Conservation (phyloP, 1,140 invertebrate species). For the Drosophila teissieri region DNA sequence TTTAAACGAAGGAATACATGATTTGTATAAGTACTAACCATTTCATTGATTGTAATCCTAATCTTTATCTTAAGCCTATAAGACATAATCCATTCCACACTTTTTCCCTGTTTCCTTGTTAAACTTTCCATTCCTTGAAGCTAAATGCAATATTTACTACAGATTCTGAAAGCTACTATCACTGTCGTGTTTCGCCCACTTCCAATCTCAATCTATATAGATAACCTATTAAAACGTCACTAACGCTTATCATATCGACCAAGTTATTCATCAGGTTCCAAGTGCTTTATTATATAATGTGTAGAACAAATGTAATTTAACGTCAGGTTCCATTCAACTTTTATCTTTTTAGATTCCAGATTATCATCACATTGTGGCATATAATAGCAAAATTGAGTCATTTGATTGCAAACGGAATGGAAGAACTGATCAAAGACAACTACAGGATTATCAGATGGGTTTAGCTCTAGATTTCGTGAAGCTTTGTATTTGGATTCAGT, state of each 20-base stretch:
- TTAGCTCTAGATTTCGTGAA: neutral
- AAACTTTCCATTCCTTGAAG: no score
- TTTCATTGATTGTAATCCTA: no score
- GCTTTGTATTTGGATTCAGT: neutral
- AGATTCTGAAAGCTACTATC: no score
- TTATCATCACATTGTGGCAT: neutral
- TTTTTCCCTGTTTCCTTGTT: no score
- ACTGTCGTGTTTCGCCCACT: no score
- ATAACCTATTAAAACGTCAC: conserved; percentile 1
- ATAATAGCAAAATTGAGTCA: neutral
- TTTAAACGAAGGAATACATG: no score
- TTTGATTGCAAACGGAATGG: neutral
- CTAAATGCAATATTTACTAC: no score
- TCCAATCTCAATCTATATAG: neutral
- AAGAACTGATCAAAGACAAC: no score
- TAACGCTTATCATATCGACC: neutral
- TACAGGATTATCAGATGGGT: neutral
- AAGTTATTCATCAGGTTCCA: neutral
- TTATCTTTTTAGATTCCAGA: neutral
- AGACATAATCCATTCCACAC: no score
- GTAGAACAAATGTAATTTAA: neutral
- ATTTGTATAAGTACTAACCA: no score
- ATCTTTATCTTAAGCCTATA: no score
- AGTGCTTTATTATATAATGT: neutral
- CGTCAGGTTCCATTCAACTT: neutral